These are phyloP conservation scores for Chaunax sp. DNA, from an alignment of 2,797 vertebrate genomes.

Conservation along the genomic window DNA sequence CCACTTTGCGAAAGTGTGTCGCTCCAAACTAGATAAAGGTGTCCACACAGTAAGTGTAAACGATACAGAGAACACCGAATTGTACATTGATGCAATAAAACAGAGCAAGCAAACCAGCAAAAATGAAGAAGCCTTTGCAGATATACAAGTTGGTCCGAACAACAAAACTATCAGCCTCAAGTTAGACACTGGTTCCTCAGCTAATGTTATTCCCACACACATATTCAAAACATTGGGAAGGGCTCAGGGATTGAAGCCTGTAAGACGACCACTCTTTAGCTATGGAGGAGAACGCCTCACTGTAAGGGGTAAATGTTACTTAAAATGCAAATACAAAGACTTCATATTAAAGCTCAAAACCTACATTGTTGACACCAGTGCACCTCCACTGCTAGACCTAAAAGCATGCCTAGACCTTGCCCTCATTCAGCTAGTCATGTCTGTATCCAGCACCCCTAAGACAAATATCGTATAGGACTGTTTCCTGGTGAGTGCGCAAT, in stretches of 20 bases:
- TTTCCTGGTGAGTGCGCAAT: slow-evolving; percentile 38
- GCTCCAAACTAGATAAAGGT: not conserved
- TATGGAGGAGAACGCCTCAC: not conserved
- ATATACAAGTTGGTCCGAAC: slow-evolving; percentile 3
- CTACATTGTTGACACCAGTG: slow-evolving; percentile 21
- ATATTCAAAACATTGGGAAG: not conserved
- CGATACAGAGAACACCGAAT: not conserved
- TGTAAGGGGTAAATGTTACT: slow-evolving; percentile 12
- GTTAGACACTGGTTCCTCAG: slow-evolving; percentile 3
- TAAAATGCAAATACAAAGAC: slow-evolving; percentile 29
- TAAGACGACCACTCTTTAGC: not conserved
- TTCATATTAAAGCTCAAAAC: not conserved
- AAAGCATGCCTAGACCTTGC: slow-evolving; percentile 24
- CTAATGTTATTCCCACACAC: slow-evolving; percentile 10
- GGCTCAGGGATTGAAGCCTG: not conserved
- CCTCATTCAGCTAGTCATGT: slow-evolving; percentile 27
- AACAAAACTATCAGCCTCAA: slow-evolving; percentile 2
- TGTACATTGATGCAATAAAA: slow-evolving; percentile 39
- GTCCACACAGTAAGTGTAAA: slow-evolving; percentile 2
- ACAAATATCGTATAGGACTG: not conserved
- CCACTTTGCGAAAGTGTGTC: slow-evolving; percentile 32
- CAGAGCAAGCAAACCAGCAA: not conserved
- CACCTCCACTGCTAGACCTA: slow-evolving; percentile 20
- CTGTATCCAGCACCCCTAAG: not conserved
- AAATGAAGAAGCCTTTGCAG: slow-evolving; percentile 22